Evolutionary conservation across 2,113 vertebrate genomes (phyloP).

Genomic region (Leptocoma aspasia): DNA sequence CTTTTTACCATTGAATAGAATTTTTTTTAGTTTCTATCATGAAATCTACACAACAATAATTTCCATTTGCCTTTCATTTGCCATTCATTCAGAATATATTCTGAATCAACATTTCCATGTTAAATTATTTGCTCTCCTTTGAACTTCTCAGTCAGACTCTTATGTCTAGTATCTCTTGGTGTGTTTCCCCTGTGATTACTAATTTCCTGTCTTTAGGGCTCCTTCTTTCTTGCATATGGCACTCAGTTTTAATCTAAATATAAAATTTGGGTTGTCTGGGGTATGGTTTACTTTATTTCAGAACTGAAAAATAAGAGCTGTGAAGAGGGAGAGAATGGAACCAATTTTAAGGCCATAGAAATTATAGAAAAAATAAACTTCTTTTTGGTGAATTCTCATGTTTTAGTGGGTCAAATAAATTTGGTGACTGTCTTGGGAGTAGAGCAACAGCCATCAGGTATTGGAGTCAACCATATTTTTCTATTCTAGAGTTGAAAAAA

Average conservation of each 20-base stretch:
- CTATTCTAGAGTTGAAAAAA: background rate
- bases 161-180: background rate
- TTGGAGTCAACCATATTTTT: background rate
- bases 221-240: background rate
- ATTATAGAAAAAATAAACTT: accelerated
- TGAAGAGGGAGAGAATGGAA: background rate
- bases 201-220: background rate
- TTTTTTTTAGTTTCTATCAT: background rate
- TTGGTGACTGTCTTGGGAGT: background rate
- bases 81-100: background rate
- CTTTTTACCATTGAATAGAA: background rate
- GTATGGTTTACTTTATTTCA: background rate
- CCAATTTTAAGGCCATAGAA: background rate
- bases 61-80: background rate
- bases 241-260: background rate
- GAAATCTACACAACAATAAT: background rate
- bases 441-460: background rate
- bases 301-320: background rate
- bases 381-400: background rate
- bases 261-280: background rate
- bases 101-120: background rate
- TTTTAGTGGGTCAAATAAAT: background rate
- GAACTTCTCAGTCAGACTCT: background rate
- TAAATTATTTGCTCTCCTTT: background rate
- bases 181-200: background rate